Conservation (phyloP, 2,797 vertebrate genomes). For the Myotis daubentonii region DNA sequence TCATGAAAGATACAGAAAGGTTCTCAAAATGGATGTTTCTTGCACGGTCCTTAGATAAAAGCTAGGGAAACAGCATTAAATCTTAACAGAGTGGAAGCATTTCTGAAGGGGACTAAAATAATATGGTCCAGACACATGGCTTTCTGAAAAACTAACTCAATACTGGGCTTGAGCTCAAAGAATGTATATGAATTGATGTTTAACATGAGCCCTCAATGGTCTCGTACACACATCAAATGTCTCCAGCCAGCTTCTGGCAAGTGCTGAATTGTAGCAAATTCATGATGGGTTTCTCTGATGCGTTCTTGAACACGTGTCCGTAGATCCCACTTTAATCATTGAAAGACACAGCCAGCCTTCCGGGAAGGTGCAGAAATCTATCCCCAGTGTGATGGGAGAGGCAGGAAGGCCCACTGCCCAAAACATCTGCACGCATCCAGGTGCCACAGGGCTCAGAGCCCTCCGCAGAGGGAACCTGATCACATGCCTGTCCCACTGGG, state of each 20-base stretch:
- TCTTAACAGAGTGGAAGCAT: slow-evolving; percentile 66
- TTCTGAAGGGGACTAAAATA: slow-evolving; percentile 69
- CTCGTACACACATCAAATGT: slow-evolving; percentile 73
- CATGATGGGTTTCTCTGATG: slow-evolving; percentile 65
- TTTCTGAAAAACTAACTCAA: slow-evolving; percentile 68
- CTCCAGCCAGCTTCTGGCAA: slow-evolving; percentile 69
- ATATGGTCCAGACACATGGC: slow-evolving; percentile 71
- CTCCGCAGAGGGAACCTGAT: neutral
- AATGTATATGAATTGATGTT: slow-evolving; percentile 69
- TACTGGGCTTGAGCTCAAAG: slow-evolving; percentile 55
- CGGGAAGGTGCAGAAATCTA: neutral
- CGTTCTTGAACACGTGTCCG: slow-evolving; percentile 56
- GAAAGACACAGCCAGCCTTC: slow-evolving; percentile 57
- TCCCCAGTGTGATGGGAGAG: neutral
- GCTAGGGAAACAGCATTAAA: slow-evolving; percentile 75
- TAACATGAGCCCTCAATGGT: slow-evolving; percentile 58
- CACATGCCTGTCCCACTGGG: neutral
- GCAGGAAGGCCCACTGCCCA: neutral
- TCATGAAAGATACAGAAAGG: slow-evolving; percentile 66
- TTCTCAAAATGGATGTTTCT: slow-evolving; percentile 65
- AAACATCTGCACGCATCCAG: neutral
- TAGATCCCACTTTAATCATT: slow-evolving; percentile 61
- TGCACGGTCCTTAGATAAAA: slow-evolving; percentile 70
- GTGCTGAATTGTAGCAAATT: slow-evolving; percentile 59
- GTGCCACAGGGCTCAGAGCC: neutral